Evolutionary conservation across 2,113 vertebrate genomes (phyloP).

Genomic region (Gavia stellata): DNA sequence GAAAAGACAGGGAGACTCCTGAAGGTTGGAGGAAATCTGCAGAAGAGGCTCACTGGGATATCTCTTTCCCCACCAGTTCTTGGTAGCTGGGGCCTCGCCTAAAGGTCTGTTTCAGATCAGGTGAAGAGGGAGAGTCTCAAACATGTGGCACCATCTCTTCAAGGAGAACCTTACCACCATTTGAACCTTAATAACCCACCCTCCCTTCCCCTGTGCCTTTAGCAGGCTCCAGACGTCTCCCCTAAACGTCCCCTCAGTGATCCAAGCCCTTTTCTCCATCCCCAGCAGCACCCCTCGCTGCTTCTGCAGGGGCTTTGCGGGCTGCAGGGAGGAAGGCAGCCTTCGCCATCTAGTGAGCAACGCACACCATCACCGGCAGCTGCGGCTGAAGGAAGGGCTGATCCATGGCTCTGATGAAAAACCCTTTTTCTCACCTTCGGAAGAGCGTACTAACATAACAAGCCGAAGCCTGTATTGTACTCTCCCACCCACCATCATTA

Average conservation of each 20-base stretch:
- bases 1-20: not conserved
- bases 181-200: not conserved
- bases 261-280: not conserved
- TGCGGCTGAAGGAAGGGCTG: not conserved
- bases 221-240: not conserved
- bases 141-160: not conserved
- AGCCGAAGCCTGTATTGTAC: accelerated
- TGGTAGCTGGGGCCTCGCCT: not conserved
- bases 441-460: not conserved
- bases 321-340: not conserved
- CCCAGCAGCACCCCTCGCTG: not conserved
- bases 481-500: not conserved
- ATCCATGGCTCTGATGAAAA: not conserved
- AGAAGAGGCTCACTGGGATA: not conserved
- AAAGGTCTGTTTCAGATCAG: not conserved
- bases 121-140: not conserved
- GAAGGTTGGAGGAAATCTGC: not conserved
- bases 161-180: not conserved
- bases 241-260: not conserved
- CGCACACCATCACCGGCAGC: not conserved
- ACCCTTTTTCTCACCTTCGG: not conserved
- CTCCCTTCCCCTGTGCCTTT: not conserved
- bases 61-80: not conserved
- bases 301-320: not conserved
- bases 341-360: constrained; percentile 64